These are phyloP conservation scores for Melinaea marsaeus DNA, from an alignment of 2,888 invertebrate species.

Conservation along the genomic window DNA sequence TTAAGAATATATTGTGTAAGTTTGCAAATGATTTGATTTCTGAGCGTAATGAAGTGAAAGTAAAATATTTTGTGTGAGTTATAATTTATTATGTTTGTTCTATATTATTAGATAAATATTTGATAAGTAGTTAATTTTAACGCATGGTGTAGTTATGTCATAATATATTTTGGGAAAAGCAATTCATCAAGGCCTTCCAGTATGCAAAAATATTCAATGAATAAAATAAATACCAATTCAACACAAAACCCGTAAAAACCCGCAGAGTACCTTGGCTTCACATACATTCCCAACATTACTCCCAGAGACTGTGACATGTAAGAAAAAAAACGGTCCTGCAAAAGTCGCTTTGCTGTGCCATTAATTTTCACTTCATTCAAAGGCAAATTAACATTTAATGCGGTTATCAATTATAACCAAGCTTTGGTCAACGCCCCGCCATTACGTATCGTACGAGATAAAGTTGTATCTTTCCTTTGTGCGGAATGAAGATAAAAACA, in stretches of 20 bases:
- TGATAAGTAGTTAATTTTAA: too few species aligned
- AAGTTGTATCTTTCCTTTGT: slow-evolving; percentile 18
- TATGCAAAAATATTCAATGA: neutral
- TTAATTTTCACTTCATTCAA: slow-evolving; percentile 42
- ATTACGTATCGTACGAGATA: slow-evolving; percentile 13
- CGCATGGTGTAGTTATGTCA: too few species aligned
- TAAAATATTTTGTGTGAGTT: neutral
- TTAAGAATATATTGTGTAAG: slow-evolving; percentile 32
- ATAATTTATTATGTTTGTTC: too few species aligned
- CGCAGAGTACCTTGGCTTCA: slow-evolving; percentile 22
- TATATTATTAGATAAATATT: too few species aligned
- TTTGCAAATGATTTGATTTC: slow-evolving; percentile 28
- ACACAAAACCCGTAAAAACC: slow-evolving; percentile 29
- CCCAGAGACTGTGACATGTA: slow-evolving; percentile 26
- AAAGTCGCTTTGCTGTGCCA: slow-evolving; percentile 39
- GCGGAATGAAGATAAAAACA: slow-evolving; percentile 8
- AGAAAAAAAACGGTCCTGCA: slow-evolving; percentile 32
- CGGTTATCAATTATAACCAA: slow-evolving; percentile 25
- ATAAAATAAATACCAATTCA: slow-evolving; percentile 25
- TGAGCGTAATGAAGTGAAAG: slow-evolving; percentile 15
- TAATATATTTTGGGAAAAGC: too few species aligned
- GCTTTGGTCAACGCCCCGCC: slow-evolving; percentile 13
- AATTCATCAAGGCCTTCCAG: neutral
- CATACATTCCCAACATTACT: slow-evolving; percentile 32
- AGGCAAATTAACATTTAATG: slow-evolving; percentile 45